These are phyloP conservation scores for Lacanobia wlatinum DNA, from an alignment of 2,888 invertebrate species.

Conservation along the genomic window DNA sequence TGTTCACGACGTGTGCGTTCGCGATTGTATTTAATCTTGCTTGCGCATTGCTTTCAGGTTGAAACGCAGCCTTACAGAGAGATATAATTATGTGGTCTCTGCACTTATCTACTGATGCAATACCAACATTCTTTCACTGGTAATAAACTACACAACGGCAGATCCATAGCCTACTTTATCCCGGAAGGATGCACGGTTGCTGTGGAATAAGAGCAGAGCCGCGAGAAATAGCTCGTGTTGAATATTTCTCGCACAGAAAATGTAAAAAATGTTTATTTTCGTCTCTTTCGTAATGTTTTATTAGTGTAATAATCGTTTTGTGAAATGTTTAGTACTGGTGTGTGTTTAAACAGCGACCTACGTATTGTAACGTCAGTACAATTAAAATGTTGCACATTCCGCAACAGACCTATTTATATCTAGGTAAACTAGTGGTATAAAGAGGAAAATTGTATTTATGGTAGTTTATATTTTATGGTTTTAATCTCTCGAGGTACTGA, in stretches of 20 bases:
- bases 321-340: constrained; percentile 25
- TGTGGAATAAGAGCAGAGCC: not conserved
- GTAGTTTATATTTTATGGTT: no score
- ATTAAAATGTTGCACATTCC: constrained; percentile 49
- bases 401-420: not conserved
- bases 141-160: no score
- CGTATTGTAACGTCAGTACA: constrained; percentile 19
- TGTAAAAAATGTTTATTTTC: constrained; percentile 32
- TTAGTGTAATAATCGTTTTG: constrained; percentile 42
- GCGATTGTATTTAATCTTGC: no score
- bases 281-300: constrained; percentile 31
- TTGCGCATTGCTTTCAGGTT: no score
- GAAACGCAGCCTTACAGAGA: no score
- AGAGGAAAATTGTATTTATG: no score
- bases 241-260: not conserved
- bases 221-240: not conserved
- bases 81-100: no score
- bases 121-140: no score
- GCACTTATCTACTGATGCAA: no score
- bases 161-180: no score
- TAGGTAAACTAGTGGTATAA: not conserved
- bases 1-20: no score
- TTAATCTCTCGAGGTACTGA: not conserved
- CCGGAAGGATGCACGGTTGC: no score
- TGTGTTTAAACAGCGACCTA: constrained; percentile 28